A percentile compares a stretch with the other conserved stretches of the same genome.
Conservation (phyloP, 1,140 invertebrate species). For the Caenorhabditis remanei region DNA sequence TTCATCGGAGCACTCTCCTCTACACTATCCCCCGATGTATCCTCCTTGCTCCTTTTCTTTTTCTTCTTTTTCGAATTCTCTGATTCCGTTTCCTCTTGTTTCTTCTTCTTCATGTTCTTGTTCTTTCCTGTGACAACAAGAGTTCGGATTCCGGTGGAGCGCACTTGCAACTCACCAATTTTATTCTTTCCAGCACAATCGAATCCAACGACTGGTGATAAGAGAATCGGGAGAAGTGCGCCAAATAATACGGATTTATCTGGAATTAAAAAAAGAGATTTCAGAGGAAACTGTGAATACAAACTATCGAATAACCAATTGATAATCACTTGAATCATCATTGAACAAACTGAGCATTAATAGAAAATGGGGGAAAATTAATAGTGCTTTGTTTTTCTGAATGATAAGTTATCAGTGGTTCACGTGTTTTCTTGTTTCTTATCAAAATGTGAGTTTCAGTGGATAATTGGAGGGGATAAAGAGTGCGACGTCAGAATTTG, state of each 20-base stretch:
- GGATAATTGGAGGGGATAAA: too few species aligned
- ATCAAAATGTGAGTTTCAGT: too few species aligned
- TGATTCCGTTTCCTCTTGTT: neutral
- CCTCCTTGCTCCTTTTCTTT: neutral
- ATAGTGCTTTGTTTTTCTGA: too few species aligned
- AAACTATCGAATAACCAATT: neutral
- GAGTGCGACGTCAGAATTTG: too few species aligned
- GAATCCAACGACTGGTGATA: neutral
- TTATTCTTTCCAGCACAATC: neutral
- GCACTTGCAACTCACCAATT: neutral
- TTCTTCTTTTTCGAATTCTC: neutral
- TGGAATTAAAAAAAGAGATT: neutral
- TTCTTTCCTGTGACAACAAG: neutral
- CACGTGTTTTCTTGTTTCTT: too few species aligned
- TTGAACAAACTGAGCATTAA: too few species aligned
- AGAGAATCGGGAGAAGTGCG: neutral
- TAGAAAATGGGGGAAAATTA: too few species aligned
- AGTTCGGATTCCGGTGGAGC: neutral
- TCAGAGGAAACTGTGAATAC: neutral
- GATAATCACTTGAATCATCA: neutral
- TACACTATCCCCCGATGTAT: neutral
- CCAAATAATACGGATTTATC: slow-evolving; percentile 3
- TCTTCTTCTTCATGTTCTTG: neutral
- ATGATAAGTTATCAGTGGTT: too few species aligned
- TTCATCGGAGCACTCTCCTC: neutral